Evolutionary conservation across 2,888 invertebrate species (phyloP), one percentile per base, ranked within the genome.

Genomic region (Tiphia femorata): DNA sequence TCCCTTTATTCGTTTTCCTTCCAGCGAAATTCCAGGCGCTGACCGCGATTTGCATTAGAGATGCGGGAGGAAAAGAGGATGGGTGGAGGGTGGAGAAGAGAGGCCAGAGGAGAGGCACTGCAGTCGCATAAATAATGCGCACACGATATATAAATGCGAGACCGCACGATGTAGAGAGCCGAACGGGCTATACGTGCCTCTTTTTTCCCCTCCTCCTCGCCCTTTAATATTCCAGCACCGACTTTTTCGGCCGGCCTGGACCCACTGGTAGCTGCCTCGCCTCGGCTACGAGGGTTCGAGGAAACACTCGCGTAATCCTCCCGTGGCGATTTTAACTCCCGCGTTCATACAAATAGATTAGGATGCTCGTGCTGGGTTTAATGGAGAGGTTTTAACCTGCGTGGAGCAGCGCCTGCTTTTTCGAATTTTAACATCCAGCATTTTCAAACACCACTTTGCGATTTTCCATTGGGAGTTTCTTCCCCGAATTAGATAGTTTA

Each of bases 1-100:
- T n/a, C n/a, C n/a, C 25, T 38, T 47, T 44, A 33, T 33, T 33
- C 33, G 33, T 33, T 30, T 30, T 30, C 30, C n/a, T 30, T 41
- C 41, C 43, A 20, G 57, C 62, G 58, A 68, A n/a, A 62, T 70
- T 59, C 63, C 49, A 49, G 51, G 57, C 58, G 57, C 58, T 62
- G 62, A 62, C 62, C 58, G 58, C 58, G 65, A 68, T 70, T 72
- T 70, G 67, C 68, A 70, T 70, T 70, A 52, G 58, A 47, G 55
- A 59, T 59, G 52, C 30, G 40, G 25, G 8, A 19, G 14, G 17
- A 33, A 7, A 12, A 27, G 38, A 14, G 29, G 40, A 23, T 23
- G 21, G 35, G 19, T 17, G 20, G 20, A 21, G 6, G 20, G 7
- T n/a, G 12, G 33, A 30, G 29, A 6, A 41, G 53, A 7, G 33